Percentiles rank a stretch among this genome's conserved stretches.
Conservation (phyloP, 1,140 invertebrate species). For the Calephelis virginiensis region DNA sequence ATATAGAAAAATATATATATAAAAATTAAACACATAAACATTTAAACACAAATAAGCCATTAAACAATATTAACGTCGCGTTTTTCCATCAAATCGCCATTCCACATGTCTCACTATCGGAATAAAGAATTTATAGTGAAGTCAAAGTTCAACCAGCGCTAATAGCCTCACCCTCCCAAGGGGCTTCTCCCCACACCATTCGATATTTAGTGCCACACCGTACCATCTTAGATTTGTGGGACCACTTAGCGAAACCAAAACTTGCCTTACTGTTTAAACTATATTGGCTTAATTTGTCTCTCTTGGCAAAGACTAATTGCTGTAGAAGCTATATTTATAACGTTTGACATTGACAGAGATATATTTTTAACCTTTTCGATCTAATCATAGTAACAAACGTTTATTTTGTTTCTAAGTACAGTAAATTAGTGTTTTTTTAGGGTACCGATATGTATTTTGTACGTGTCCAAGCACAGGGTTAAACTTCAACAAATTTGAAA, state of each 20-base stretch:
- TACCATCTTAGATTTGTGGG: slow-evolving; percentile 73
- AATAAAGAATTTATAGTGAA: slow-evolving; percentile 51
- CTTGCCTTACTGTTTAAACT: slow-evolving; percentile 42
- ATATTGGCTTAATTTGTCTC: slow-evolving; percentile 54
- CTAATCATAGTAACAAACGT: no score
- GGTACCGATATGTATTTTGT: no score
- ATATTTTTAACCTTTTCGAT: not conserved
- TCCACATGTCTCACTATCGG: slow-evolving; percentile 34
- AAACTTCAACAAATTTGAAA: no score
- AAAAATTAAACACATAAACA: not conserved
- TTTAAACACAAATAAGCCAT: not conserved
- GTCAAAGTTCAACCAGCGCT: slow-evolving; percentile 69
- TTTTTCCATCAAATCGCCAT: slow-evolving; percentile 22
- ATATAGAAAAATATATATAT: no score
- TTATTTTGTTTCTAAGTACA: no score
- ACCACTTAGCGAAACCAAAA: slow-evolving; percentile 48
- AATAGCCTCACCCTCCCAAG: slow-evolving; percentile 57
- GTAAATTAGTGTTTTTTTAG: no score
- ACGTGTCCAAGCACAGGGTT: no score
- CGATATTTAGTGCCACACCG: slow-evolving; percentile 71
- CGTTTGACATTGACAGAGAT: not conserved
- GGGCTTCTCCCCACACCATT: slow-evolving; percentile 57
- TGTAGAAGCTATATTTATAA: not conserved
- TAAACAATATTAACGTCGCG: not conserved
- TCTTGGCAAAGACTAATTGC: slow-evolving; percentile 21